Percentiles rank a stretch among this genome's conserved stretches.
These are phyloP conservation scores for Drosophila melanosoma DNA, from an alignment of 2,888 invertebrate species.

Conservation along the genomic window DNA sequence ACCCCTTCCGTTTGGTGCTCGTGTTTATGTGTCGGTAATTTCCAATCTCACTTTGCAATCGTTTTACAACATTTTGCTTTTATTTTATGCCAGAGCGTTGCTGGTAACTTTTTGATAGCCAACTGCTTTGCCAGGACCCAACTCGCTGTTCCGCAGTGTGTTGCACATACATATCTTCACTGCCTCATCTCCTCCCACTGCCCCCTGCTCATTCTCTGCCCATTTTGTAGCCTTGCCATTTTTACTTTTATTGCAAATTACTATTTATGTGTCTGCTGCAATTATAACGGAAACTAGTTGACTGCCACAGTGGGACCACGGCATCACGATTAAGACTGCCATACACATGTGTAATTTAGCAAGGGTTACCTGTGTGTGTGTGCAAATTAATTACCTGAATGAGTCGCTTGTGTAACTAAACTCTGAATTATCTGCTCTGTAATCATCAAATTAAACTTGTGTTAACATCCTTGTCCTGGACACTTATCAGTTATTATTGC, in stretches of 20 bases:
- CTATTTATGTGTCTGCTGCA: constrained; percentile 83
- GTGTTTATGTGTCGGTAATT: constrained; percentile 80
- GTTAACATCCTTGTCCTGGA: not conserved
- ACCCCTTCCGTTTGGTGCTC: constrained; percentile 10
- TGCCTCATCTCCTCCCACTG: too few species aligned
- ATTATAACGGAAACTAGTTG: constrained; percentile 81
- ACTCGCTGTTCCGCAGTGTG: constrained; percentile 38
- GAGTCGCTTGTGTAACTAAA: not conserved
- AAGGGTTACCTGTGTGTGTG: not conserved
- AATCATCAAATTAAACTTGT: not conserved
- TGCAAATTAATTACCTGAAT: not conserved
- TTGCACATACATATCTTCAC: constrained; percentile 23
- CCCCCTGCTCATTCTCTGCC: not conserved
- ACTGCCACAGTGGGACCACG: constrained; percentile 66
- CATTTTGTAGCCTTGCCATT: constrained; percentile 26
- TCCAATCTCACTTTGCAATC: constrained; percentile 83
- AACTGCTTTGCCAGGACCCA: constrained; percentile 44
- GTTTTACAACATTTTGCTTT: constrained; percentile 81
- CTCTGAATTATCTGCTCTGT: not conserved
- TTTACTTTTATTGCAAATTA: constrained; percentile 72
- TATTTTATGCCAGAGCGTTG: constrained; percentile 75
- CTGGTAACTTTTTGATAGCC: constrained; percentile 70
- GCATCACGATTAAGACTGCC: not conserved
- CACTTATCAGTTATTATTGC: not conserved
- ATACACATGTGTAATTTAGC: not conserved